Evolutionary conservation across 2,888 invertebrate species (phyloP).

Genomic region (Dicycla oo): DNA sequence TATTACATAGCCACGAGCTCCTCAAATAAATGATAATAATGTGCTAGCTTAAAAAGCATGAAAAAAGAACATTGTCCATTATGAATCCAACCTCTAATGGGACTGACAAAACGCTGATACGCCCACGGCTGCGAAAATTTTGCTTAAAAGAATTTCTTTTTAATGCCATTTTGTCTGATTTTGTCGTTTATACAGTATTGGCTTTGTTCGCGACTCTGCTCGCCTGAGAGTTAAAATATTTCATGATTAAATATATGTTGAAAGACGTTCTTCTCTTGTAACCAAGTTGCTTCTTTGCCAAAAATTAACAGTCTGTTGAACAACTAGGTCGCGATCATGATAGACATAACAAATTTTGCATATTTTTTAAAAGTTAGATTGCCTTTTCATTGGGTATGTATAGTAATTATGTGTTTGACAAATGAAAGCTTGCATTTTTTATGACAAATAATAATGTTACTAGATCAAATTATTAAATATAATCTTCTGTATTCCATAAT

Average conservation of each 20-base stretch:
- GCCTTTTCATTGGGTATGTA: background rate
- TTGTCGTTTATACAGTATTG: background rate
- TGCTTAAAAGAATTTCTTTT: slow-evolving; percentile 3
- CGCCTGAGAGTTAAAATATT: background rate
- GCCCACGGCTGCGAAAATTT: slow-evolving; percentile 6
- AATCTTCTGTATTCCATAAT: background rate
- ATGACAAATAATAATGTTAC: background rate
- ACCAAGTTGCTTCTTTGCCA: background rate
- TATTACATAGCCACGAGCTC: too few species aligned
- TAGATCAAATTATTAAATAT: background rate
- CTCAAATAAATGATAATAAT: slow-evolving; percentile 25
- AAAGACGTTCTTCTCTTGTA: background rate
- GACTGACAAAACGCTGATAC: slow-evolving; percentile 14
- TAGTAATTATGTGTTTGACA: background rate
- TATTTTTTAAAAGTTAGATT: background rate
- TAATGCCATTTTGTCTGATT: slow-evolving; percentile 13
- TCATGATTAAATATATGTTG: background rate
- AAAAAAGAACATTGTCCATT: slow-evolving; percentile 7
- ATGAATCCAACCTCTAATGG: slow-evolving; percentile 21
- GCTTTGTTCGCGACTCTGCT: background rate
- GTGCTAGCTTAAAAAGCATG: background rate
- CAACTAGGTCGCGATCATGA: background rate
- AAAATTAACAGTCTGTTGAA: background rate
- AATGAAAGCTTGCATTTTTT: background rate
- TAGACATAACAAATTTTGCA: background rate